These are phyloP conservation scores for Jordanella pulchra DNA, from an alignment of 2,797 vertebrate genomes.

Conservation along the genomic window DNA sequence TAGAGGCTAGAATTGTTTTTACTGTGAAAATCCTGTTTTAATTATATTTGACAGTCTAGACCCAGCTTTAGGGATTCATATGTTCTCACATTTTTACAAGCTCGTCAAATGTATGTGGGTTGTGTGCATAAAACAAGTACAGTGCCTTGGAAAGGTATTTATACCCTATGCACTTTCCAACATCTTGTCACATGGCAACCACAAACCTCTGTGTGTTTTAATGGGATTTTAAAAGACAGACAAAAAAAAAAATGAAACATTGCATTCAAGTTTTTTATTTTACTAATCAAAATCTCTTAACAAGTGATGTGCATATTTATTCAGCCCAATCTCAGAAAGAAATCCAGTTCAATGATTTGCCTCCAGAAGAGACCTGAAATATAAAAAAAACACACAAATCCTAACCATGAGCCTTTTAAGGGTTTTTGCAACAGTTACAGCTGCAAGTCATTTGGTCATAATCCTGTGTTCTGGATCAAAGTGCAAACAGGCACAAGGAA, in stretches of 20 bases:
- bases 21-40: slow-evolving; percentile 10
- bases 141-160: too few species aligned
- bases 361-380: not conserved
- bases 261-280: not conserved
- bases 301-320: too few species aligned
- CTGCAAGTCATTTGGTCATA: not conserved
- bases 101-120: not conserved
- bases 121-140: not conserved
- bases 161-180: not conserved
- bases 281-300: too few species aligned
- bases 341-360: not conserved
- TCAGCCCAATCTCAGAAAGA: too few species aligned
- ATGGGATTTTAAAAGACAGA: not conserved
- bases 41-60: not conserved
- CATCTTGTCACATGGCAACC: not conserved
- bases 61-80: slow-evolving; percentile 5
- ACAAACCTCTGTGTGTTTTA: not conserved
- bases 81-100: not conserved
- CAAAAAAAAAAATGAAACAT: not conserved
- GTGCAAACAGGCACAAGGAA: too few species aligned
- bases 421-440: not conserved
- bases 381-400: not conserved
- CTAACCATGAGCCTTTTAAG: not conserved
- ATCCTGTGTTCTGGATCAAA: too few species aligned
- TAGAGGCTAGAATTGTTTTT: slow-evolving; percentile 13